A percentile compares a stretch with the other conserved stretches of the same genome.
Conservation (phyloP, 2,113 vertebrate genomes). For the Bubo scandiacus region DNA sequence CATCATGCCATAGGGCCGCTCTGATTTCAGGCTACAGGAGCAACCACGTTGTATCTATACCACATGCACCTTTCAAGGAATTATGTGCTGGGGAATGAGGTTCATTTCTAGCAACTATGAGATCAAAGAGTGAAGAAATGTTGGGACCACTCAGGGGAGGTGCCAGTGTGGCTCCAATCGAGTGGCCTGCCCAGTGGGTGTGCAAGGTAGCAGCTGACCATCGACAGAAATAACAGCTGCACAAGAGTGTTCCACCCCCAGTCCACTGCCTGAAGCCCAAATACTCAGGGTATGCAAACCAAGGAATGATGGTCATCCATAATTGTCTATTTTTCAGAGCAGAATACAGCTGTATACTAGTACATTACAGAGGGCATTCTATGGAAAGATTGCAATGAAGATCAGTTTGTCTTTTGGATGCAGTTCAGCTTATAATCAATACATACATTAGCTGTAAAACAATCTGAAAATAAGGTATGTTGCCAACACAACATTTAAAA, state of each 20-base stretch:
- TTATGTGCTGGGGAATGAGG: not conserved
- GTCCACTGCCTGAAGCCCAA: not conserved
- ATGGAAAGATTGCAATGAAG: not conserved
- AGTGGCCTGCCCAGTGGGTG: fast-evolving
- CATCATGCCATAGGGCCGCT: not conserved
- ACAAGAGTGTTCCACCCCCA: not conserved
- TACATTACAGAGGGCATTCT: not conserved
- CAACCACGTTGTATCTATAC: not conserved
- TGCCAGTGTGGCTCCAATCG: fast-evolving
- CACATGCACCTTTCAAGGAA: not conserved
- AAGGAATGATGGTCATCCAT: not conserved
- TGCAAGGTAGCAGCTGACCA: not conserved
- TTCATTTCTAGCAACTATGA: not conserved
- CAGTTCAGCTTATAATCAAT: not conserved
- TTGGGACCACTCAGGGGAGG: not conserved
- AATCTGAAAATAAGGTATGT: not conserved
- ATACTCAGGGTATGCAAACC: not conserved
- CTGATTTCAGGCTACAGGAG: not conserved
- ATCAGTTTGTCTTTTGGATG: not conserved
- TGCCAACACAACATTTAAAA: conserved; percentile 1
- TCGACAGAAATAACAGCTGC: not conserved
- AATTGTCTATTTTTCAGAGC: not conserved
- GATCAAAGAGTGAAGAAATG: not conserved
- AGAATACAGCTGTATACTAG: not conserved
- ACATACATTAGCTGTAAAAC: not conserved